Evolutionary conservation across 2,888 invertebrate species (phyloP).

Genomic region (Philonicus albiceps): DNA sequence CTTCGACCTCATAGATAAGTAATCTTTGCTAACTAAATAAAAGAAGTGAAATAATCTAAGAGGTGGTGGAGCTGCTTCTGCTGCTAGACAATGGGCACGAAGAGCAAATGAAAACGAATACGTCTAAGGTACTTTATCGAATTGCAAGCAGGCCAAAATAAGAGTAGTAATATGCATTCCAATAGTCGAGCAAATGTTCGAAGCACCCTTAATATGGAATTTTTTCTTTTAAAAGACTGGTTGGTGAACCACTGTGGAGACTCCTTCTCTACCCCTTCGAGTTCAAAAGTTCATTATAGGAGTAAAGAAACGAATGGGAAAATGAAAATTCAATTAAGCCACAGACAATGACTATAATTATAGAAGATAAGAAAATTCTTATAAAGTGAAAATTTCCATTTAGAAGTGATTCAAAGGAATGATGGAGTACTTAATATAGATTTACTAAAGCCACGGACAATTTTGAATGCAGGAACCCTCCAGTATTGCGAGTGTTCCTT

Average conservation of each 20-base stretch:
- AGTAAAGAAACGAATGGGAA: slow-evolving; percentile 10
- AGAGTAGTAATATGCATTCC: neutral
- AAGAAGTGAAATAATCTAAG: slow-evolving; percentile 10
- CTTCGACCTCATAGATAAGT: slow-evolving; percentile 12
- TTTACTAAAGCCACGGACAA: neutral
- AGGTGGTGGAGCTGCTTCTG: neutral
- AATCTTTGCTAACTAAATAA: slow-evolving; percentile 23
- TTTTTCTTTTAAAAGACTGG: neutral
- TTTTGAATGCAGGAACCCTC: slow-evolving; percentile 8
- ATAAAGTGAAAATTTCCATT: slow-evolving; percentile 40
- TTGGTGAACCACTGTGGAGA: neutral
- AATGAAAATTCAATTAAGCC: slow-evolving; percentile 41
- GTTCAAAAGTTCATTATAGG: slow-evolving; percentile 17
- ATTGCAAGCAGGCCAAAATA: neutral
- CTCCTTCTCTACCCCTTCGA: neutral
- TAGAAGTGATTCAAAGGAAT: slow-evolving; percentile 6
- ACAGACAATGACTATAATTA: slow-evolving; percentile 39
- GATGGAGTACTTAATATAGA: slow-evolving; percentile 11
- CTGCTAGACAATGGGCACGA: neutral
- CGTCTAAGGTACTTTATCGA: neutral
- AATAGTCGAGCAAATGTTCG: neutral
- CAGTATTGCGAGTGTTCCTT: neutral
- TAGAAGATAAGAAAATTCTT: slow-evolving; percentile 39
- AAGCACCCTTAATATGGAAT: neutral
- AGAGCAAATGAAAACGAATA: neutral